Percentiles rank a stretch among this genome's conserved stretches.
Evolutionary conservation across 30 jellyfish, hydroid and myxozoan genomes (phyloP).

Genomic region (Aurelia aurita complex sp. Pacific): DNA sequence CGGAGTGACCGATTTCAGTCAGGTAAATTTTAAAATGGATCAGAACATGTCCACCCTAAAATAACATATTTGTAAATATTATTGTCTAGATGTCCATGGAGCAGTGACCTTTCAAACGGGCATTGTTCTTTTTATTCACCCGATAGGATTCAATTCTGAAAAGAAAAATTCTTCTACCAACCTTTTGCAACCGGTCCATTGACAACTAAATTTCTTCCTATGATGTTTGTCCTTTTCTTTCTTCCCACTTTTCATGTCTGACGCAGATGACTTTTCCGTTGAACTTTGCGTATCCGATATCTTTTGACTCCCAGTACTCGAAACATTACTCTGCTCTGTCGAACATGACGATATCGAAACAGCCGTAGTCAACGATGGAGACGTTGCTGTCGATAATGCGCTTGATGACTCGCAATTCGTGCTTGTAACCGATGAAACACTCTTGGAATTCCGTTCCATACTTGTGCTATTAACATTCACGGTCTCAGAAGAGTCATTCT

Average conservation of each 20-base stretch:
- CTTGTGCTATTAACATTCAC: not conserved
- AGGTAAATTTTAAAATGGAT: too few relatives aligned
- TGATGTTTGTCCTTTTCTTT: slow-evolving; percentile 22
- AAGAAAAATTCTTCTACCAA: not conserved
- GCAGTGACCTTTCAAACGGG: too few relatives aligned
- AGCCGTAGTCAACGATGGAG: not conserved
- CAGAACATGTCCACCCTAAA: too few relatives aligned
- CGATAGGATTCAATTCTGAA: not conserved
- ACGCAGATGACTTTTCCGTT: not conserved
- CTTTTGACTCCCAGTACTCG: not conserved
- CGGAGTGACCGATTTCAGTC: too few relatives aligned
- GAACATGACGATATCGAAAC: not conserved
- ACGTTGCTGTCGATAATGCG: not conserved
- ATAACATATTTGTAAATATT: too few relatives aligned
- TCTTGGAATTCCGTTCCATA: not conserved
- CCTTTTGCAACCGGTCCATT: slow-evolving; percentile 53
- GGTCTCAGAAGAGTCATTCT: not conserved
- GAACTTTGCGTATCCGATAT: not conserved
- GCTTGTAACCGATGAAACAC: not conserved
- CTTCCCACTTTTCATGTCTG: not conserved
- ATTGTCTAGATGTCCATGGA: too few relatives aligned
- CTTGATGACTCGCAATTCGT: not conserved
- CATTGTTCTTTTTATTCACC: too few relatives aligned
- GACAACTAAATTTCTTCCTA: slow-evolving; percentile 27
- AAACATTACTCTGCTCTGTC: not conserved